Evolutionary conservation across 2,888 invertebrate genomes (phyloP), one percentile per base, ranked within the genome.

Genomic region (Acronicta alni): DNA sequence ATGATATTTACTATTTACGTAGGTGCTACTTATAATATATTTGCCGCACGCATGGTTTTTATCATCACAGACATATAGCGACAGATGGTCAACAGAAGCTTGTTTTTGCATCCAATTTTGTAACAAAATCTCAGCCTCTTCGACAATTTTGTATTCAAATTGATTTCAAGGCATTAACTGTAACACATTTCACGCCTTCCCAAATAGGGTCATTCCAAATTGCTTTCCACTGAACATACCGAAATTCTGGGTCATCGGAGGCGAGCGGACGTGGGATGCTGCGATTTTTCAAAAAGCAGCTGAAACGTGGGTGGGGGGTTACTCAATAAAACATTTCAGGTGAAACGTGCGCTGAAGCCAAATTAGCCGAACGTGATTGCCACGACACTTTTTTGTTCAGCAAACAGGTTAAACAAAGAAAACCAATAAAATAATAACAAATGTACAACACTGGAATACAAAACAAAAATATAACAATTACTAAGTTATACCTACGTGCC

Each of bases 311-410:
- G 55, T 35, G 63, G n/a, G 48, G 54, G 43, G 63, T 64, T 76
- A 67, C 75, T 77, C 69, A 75, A 77, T 78, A 77, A 77, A 75
- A 63, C 73, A 75, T 78, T 78, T 78, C 78, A 78, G 76, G 75
- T 77, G 58, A 59, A 43, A 70, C 78, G 76, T 75, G 76, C 57
- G 14, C 56, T 48, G 76, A 70, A 78, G 44, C 49, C 32, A 70
- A 78, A 77, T 75, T 65, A 66, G 56, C 49, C 15, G 56, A 61
- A 70, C 70, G 67, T 78, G 72, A 76, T 69, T 72, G 66, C 55
- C 45, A 46, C 45, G 38, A 66, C 37, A 30, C 58, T 66, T 66
- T 63, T 75, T 56, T 60, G 45, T 47, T 42, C 30, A 39, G 45
- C 37, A 55, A 60, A 58, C 48, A 59, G 39, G 62, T 66, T 57